Conservation (phyloP, 1,140 invertebrate species). For the Camponotus vicinus region DNA sequence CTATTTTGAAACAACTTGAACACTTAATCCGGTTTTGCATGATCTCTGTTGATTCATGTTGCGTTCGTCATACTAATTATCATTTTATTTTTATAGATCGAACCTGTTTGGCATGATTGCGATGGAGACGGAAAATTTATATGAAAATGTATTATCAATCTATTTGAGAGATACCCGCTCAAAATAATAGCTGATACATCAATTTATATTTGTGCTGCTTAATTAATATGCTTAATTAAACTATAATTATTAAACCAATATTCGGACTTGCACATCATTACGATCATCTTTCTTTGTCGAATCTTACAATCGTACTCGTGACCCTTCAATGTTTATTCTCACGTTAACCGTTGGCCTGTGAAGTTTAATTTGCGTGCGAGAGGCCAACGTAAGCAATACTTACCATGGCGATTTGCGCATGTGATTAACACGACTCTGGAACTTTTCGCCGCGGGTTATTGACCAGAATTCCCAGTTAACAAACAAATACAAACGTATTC, state of each 20-base stretch:
- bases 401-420: slow-evolving; percentile 25
- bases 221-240: not conserved
- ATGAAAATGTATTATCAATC: not conserved
- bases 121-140: slow-evolving; percentile 7
- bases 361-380: slow-evolving; percentile 42
- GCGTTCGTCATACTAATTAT: slow-evolving; percentile 44
- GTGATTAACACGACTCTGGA: slow-evolving; percentile 26
- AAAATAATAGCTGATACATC: not conserved
- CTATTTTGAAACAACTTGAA: not conserved
- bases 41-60: slow-evolving; percentile 5
- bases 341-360: not conserved
- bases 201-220: not conserved
- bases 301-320: not conserved
- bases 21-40: slow-evolving; percentile 40
- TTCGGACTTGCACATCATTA: not conserved
- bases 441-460: slow-evolving; percentile 43
- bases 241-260: slow-evolving; percentile 3
- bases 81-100: not conserved
- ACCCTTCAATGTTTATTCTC: slow-evolving; percentile 12
- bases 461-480: slow-evolving; percentile 38
- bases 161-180: not conserved
- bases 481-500: slow-evolving; percentile 43
- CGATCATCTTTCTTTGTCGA: not conserved
- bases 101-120: slow-evolving; percentile 18
- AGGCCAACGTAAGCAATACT: slow-evolving; percentile 51